Base-by-base conservation (phyloP, 2,797 vertebrate genomes). In the Buphagus erythrorhynchus region DNA sequence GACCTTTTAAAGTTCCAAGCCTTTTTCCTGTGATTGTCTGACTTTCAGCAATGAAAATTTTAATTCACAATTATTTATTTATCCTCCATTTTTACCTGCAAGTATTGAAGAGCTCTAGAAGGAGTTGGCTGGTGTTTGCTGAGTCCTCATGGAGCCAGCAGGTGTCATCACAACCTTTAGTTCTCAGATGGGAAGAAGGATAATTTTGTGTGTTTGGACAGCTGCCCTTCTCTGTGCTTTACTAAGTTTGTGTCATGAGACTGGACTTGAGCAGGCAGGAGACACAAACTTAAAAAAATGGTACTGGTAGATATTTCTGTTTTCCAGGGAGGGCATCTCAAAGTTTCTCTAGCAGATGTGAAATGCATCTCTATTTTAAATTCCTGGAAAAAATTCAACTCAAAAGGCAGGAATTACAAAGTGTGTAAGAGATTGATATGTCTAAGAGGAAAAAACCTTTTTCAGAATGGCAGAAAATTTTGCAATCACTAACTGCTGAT, bases 111-210 rank as follows among this genome's bases (percentile, higher is more conserved):
- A 40, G 28, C 36, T 65, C n/a, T 21, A 35, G 59, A 15, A 62
- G 35, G 35, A 36, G 8, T 33, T 40, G 19, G 7, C 2, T 62
- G 59, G 20, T 73, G 73, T 87, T 80, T 80, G 90, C 36, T 0
- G 38, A 33, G 68, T 93, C 90, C 88, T 59, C 6, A 2, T 57
- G 67, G 73, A 80, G 33, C 95, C 95, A 91, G 92, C 92, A 96
- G 96, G 75, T 97, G 96, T 96, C 96, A 92, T 93, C 91, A 81
- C 58, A 97, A 93, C 82, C 87, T 91, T 81, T 83, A 72, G 51
- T 94, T 91, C 68, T 63, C 75, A 40, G 25, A 49, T 48, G 36
- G 35, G 45, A 81, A 83, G 77, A 16, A 22, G 31, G 54, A 59
- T n/a, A 28, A 48, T 69, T 80, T 54, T 78, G 29, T 66, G 16